Evolutionary conservation across 64 coral and sea anemone genomes (phyloP).

Genomic region (Actinia tenebrosa): DNA sequence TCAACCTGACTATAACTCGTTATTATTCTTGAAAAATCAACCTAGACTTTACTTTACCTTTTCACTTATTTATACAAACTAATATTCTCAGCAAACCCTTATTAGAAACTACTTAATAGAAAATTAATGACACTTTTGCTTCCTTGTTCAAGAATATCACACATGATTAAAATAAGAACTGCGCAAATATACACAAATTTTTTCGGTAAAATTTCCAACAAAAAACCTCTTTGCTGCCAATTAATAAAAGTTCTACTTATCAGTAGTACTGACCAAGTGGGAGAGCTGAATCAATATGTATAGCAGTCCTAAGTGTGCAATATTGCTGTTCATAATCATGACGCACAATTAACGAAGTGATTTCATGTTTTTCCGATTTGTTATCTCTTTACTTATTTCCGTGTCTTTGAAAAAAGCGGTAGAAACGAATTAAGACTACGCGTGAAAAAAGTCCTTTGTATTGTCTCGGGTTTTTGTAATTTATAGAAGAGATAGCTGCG

Average conservation of each 20-base stretch:
- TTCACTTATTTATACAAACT: not conserved
- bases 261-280: not conserved
- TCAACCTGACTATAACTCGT: too few species aligned
- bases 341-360: not conserved
- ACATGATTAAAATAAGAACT: not conserved
- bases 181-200: not conserved
- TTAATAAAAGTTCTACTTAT: not conserved
- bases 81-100: not conserved
- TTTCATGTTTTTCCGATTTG: not conserved
- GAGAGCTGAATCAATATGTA: not conserved
- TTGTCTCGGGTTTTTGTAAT: not conserved
- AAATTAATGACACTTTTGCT: constrained; percentile 1
- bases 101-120: not conserved
- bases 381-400: constrained; percentile 5
- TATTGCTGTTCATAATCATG: not conserved
- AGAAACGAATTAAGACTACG: not conserved
- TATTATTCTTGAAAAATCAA: not conserved
- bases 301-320: not conserved
- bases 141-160: not conserved
- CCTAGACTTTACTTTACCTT: not conserved
- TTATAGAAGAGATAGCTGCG: not conserved
- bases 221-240: not conserved
- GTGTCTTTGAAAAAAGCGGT: not conserved
- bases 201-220: not conserved
- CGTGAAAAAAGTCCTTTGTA: not conserved